Conservation (phyloP, 2,797 vertebrate genomes). For the Pelochelys cantorii region DNA sequence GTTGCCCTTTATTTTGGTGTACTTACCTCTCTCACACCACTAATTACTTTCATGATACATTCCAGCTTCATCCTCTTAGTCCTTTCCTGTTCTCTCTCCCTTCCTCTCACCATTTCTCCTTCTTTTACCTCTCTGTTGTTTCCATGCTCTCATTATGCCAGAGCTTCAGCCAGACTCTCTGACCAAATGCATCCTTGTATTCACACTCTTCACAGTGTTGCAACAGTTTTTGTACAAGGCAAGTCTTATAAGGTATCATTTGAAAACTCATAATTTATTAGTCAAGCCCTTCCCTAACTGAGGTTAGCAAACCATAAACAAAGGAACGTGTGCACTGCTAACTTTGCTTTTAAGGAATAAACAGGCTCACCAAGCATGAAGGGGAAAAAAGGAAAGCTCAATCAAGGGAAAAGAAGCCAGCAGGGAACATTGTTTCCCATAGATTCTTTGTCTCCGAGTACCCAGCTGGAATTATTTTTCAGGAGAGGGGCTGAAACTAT, state of each 20-base stretch:
- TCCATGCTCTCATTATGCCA: accelerated
- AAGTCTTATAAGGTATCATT: not conserved
- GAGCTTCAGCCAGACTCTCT: no score
- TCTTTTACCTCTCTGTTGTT: not conserved
- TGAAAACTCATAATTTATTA: not conserved
- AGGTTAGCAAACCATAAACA: no score
- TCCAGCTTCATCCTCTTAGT: not conserved
- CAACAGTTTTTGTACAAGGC: not conserved
- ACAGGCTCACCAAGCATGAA: not conserved
- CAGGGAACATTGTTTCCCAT: not conserved
- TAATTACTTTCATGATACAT: not conserved
- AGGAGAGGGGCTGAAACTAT: not conserved
- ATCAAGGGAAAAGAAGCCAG: not conserved
- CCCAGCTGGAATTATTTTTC: not conserved
- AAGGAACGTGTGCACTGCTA: not conserved
- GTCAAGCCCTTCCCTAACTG: not conserved
- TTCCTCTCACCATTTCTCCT: not conserved
- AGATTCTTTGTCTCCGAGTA: not conserved
- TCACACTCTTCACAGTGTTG: not conserved
- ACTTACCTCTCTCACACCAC: no score
- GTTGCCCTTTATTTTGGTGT: not conserved
- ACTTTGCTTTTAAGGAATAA: not conserved
- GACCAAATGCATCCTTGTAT: no score
- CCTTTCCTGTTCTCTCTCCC: no score
- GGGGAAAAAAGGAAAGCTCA: not conserved